Evolutionary conservation across 1,140 invertebrate genomes (phyloP).

Genomic region (Heliothis subflexa): DNA sequence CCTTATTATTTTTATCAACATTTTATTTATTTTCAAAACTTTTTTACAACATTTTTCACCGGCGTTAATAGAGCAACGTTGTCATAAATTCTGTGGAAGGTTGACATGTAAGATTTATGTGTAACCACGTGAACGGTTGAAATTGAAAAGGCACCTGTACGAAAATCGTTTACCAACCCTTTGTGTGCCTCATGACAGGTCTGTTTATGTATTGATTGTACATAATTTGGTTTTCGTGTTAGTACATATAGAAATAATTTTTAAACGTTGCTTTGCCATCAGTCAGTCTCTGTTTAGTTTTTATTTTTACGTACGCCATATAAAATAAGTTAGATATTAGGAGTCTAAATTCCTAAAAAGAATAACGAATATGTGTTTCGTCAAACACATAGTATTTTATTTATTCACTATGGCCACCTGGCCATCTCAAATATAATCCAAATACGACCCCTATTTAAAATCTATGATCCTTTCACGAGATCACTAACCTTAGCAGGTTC

Average conservation of each 20-base stretch:
- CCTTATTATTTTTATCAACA: not conserved
- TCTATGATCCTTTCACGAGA: not conserved
- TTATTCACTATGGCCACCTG: too few relatives aligned
- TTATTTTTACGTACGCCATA: too few relatives aligned
- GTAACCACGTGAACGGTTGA: conserved; percentile 15
- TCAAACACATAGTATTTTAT: too few relatives aligned
- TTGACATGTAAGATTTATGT: conserved; percentile 40
- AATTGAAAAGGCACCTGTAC: conserved; percentile 42
- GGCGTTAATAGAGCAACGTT: conserved; percentile 8
- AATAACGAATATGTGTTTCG: too few relatives aligned
- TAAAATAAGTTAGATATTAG: too few relatives aligned
- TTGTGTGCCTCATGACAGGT: conserved; percentile 13
- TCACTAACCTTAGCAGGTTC: not conserved
- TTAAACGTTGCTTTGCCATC: too few relatives aligned
- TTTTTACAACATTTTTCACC: conserved; percentile 18
- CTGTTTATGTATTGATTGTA: not conserved
- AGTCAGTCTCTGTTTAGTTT: too few relatives aligned
- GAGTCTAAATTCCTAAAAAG: too few relatives aligned
- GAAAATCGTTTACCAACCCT: conserved; percentile 11
- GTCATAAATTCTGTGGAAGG: conserved; percentile 36
- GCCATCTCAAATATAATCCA: not conserved
- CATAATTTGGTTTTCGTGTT: not conserved
- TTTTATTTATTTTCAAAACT: not conserved
- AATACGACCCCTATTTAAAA: not conserved
- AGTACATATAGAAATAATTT: too few relatives aligned